phyloP scores from a whole-genome alignment of 2,797 vertebrate species.

The Halcyon badia region DNA sequence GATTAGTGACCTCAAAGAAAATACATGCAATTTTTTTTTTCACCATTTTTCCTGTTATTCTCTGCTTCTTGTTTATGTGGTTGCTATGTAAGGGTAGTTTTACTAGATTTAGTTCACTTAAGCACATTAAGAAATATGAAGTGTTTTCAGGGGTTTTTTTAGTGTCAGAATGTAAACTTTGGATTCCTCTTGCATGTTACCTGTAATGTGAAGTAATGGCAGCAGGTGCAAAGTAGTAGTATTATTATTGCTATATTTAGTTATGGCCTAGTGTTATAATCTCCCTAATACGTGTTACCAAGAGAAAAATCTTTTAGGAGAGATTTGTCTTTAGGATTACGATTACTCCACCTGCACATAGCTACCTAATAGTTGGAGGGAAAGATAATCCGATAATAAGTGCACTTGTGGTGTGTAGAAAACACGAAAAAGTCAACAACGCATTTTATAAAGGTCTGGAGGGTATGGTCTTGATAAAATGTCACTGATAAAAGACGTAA shows the following conservation, averaged over 20 bases:
- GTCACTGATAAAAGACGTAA: not conserved
- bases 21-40: not conserved
- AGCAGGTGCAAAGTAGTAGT: not conserved
- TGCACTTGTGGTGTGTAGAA: not conserved
- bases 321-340: not conserved
- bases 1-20: not conserved
- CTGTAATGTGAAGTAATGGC: not conserved
- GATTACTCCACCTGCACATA: not conserved
- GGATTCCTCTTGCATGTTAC: not conserved
- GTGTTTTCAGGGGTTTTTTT: not conserved
- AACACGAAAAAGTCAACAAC: not conserved
- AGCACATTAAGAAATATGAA: not conserved
- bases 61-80: not conserved
- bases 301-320: not conserved
- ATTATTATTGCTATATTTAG: not conserved
- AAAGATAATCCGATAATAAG: not conserved
- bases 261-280: not conserved
- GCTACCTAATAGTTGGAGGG: not conserved
- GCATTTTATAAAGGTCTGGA: not conserved
- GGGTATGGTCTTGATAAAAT: not conserved
- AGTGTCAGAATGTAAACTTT: not conserved
- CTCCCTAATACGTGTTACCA: not conserved
- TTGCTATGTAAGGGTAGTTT: not conserved
- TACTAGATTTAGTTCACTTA: not conserved
- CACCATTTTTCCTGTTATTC: not conserved